Base-by-base conservation (phyloP, 2,113 vertebrate genomes). In the Suricata suricatta region DNA sequence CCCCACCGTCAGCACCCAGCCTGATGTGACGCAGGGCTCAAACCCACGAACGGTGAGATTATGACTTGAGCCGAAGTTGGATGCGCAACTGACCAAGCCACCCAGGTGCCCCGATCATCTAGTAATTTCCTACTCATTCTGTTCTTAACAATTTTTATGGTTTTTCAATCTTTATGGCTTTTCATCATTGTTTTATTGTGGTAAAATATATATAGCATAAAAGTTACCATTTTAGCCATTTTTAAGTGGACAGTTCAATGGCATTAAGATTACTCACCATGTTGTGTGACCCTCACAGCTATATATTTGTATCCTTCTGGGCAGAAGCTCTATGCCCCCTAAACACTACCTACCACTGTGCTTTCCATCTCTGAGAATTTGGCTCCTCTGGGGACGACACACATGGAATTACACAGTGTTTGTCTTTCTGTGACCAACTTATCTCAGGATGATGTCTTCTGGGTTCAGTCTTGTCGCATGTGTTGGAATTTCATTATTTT, bases 301-400 rank as follows among this genome's bases (percentile, higher is more conserved):
- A 0, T 23, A 0, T 14, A 2, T n/a, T 5, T 33, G 13, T 31
- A 9, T 64, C 9, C 8, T 66, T 63, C 17, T 1, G n/a, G 25
- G 47, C 80, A 29, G 38, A 50, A 25, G 14, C 4, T 12, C 27
- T 77, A 35, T 38, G 13, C 11, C 71, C 31, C 5, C 11, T 64
- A 50, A 44, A 5, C 29, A 54, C 15, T 11, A 25, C 5, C 44
- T 7, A 31, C 29, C 19, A 1, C 68, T 29, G 60, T n/a, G 25
- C 11, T 5, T 27, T n/a, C 5, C 50, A 19, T 84, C 11, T 63
- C 33, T 10, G 0, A 52, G 41, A 52, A 33, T 60, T 57, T 14
- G 9, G 5, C 21, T 35, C 3, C 16, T 50, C 9, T 4, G 31
- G 47, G 29, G 15, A 21, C 57, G 2, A 9, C 44, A 15, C 38